Percentiles rank a stretch among this genome's conserved stretches.
These are phyloP conservation scores for Toxotes jaculatrix DNA, from an alignment of 2,113 vertebrate genomes.

Conservation along the genomic window DNA sequence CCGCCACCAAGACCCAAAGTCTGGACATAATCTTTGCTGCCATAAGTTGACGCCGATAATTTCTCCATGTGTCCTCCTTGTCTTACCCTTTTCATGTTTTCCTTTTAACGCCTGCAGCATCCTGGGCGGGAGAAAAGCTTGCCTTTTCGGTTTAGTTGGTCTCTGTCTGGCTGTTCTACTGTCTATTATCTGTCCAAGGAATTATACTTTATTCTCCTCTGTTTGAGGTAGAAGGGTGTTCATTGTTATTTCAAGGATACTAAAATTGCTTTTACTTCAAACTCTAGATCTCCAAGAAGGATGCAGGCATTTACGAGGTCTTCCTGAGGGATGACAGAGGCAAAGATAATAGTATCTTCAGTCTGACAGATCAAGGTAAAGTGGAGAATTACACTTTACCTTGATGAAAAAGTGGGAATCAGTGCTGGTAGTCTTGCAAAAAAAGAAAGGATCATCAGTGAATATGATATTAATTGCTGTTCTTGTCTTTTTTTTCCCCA, in stretches of 20 bases:
- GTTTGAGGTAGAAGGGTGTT: conserved; percentile 30
- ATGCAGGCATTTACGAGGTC: conserved; percentile 93
- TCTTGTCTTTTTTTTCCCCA: conserved; percentile 69
- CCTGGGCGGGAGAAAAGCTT: conserved; percentile 80
- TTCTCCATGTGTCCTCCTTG: conserved; percentile 55
- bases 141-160: conserved; percentile 76
- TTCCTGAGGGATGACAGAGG: conserved; percentile 93
- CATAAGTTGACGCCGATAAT: conserved; percentile 77
- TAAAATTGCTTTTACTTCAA: conserved; percentile 38
- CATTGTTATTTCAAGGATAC: neutral
- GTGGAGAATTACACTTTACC: neutral
- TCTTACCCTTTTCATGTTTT: conserved; percentile 63
- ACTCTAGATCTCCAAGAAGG: conserved; percentile 92
- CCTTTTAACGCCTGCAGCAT: conserved; percentile 77
- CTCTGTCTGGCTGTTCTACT: conserved; percentile 54
- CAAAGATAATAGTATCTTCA: conserved; percentile 90
- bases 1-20: conserved; percentile 81
- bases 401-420: conserved; percentile 8
- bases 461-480: conserved; percentile 25
- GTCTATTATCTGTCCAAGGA: conserved; percentile 52
- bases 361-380: conserved; percentile 91
- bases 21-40: conserved; percentile 77
- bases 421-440: neutral
- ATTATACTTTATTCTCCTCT: conserved; percentile 27
- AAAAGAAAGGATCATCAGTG: neutral